Evolutionary conservation across 2,113 vertebrate genomes (phyloP), one percentile per base, ranked within the genome.

Genomic region (Rhinopomastus cyanomelas): DNA sequence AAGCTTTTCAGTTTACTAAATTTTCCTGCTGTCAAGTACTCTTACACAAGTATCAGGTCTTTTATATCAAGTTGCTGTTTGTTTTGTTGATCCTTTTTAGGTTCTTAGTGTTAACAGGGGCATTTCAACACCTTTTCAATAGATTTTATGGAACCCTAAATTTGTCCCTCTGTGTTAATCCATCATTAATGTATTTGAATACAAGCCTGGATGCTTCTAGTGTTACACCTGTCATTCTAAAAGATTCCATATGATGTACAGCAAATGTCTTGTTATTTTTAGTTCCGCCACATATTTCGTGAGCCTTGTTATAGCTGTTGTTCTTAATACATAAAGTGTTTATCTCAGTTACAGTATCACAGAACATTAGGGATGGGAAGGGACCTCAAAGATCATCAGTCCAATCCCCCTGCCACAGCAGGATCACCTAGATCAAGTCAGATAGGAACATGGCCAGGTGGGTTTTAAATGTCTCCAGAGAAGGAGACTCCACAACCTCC

Each of bases 11-110:
- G 12, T 53, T 81, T 36, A 62, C 14, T 60, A 22, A 25, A 7
- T 13, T 36, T 69, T 8, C 5, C 25, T 46, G 27, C 1, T 64
- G 0, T 30, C n/a, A 5, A 8, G 20, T 5, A 23, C 11, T 30
- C 17, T 80, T 66, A 59, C 9, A 12, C 22, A 48, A 13, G 26
- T 37, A 26, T 75, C 37, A 55, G 5, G 34, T 60, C 26, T 73
- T 81, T 51, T 49, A 69, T 57, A 29, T 59, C 64, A 46, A 30
- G 9, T n/a, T 80, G 20, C 29, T 48, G 3, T 39, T 55, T 17
- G 22, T 56, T 42, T 81, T 88, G 16, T 44, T 51, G 29, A 15
- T 83, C 5, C 4, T 2, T 64, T 80, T 85, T 6, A 64, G 44
- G 4, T 36, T 65, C 15, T 5, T 2, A 8, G 3, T 71, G 16